Evolutionary conservation across 2,888 invertebrate genomes (phyloP), one percentile per base, ranked within the genome.

Genomic region (Rhaphigaster nebulosa): DNA sequence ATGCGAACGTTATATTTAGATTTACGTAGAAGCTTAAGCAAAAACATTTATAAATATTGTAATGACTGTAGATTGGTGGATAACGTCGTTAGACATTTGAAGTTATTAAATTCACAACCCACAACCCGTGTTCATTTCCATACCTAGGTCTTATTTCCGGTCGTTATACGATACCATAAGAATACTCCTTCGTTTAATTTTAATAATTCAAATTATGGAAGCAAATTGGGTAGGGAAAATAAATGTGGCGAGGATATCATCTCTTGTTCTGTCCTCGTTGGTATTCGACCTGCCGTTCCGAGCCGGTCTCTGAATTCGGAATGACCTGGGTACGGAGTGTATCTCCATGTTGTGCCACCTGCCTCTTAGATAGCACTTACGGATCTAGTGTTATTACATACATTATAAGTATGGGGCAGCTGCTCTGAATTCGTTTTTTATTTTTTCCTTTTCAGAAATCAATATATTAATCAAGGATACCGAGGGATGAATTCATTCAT

Each of bases 281-380:
- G 41, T 84, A 84, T 84, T 84, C 84, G 41, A 45, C 84, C 45
- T 23, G 12, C 18, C 45, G 45, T 0, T 45, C 18, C 15, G 26
- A n/a, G 84, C n/a, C 84, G n/a, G 84, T 34, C 45, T 50, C 84
- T 84, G 84, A 84, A 84, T 84, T 84, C 84, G 26, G n/a, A 84
- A 84, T 50, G 45, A 84, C 84, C n/a, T 84, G n/a, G n/a, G 70
- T n/a, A 26, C n/a, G n/a, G 13, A 84, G 41, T 26, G 41, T 50
- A 50, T 5, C 84, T 45, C 45, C 10, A 26, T 41, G 45, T 10
- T 50, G n/a, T n/a, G 50, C 70, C 45, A 84, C 45, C 84, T 41
- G 84, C 84, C 84, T 45, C 15, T 13, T 45, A 15, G 45, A 26
- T 41, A 15, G 3, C 84, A 45, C 45, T 84, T 84, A 84, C 23